Percentiles rank a stretch among this genome's conserved stretches.
These are phyloP conservation scores for Syngnathus typhle DNA, from an alignment of 2,113 vertebrate genomes.

Conservation along the genomic window DNA sequence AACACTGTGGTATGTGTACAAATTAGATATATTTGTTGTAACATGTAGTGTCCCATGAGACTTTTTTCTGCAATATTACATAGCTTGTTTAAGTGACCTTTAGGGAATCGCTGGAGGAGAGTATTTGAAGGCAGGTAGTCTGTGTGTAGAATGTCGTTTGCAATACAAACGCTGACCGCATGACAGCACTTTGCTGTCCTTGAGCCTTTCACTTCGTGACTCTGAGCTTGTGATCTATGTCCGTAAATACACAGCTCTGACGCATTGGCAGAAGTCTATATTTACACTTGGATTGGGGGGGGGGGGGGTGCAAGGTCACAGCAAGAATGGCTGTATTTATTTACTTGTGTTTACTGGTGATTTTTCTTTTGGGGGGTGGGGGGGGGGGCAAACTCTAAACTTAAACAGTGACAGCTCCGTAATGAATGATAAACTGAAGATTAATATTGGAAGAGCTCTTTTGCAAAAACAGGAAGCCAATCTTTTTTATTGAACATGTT, in stretches of 20 bases:
- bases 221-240: slow-evolving; percentile 55
- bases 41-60: not conserved
- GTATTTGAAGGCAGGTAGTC: not conserved
- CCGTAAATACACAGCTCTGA: slow-evolving; percentile 68
- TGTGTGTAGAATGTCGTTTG: slow-evolving; percentile 30
- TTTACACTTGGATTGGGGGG: slow-evolving; percentile 43
- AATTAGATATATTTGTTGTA: no score
- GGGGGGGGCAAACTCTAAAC: not conserved
- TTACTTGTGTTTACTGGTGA: no score
- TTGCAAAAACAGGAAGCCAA: not conserved
- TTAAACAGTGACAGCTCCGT: not conserved
- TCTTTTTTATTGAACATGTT: no score
- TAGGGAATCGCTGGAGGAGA: not conserved
- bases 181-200: slow-evolving; percentile 25
- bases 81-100: no score
- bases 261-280: slow-evolving; percentile 59
- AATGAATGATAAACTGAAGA: not conserved
- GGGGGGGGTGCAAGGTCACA: slow-evolving; percentile 35
- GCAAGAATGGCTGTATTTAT: not conserved
- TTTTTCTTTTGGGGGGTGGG: no score
- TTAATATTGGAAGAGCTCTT: not conserved
- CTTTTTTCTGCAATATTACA: not conserved
- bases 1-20: no score
- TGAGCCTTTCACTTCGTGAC: slow-evolving; percentile 33
- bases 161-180: slow-evolving; percentile 15